Conservation (phyloP, 2,888 invertebrate species). For the Podabrus alpinus region DNA sequence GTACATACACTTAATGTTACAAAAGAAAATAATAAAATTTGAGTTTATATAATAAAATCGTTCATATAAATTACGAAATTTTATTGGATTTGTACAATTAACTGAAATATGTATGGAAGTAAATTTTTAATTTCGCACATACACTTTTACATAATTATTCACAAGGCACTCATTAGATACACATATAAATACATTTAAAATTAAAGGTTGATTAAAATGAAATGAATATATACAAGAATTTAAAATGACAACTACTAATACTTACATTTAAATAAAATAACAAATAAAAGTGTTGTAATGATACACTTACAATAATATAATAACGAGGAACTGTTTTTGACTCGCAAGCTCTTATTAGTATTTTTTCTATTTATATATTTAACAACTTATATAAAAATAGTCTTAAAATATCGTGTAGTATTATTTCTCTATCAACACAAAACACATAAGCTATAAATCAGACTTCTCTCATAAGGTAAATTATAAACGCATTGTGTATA, state of each 20-base stretch:
- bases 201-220: constrained; percentile 34
- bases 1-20: constrained; percentile 24
- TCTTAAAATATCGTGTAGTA: background rate
- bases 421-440: background rate
- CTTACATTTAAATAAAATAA: constrained; percentile 12
- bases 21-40: constrained; percentile 40
- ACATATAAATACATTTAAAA: constrained; percentile 11
- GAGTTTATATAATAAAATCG: constrained; percentile 32
- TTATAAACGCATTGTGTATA: constrained; percentile 34
- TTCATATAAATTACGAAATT: constrained; percentile 24
- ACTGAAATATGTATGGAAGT: constrained; percentile 13
- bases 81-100: constrained; percentile 17
- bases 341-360: constrained; percentile 12
- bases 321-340: constrained; percentile 33
- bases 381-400: background rate
- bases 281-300: background rate
- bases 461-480: background rate
- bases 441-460: background rate
- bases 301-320: constrained; percentile 12
- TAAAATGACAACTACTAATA: constrained; percentile 29
- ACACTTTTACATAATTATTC: constrained; percentile 25
- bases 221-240: constrained; percentile 38
- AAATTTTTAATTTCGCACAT: constrained; percentile 34
- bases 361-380: background rate
- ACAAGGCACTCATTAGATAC: constrained; percentile 16